Evolutionary conservation across 1,140 invertebrate species (phyloP), one percentile per base, ranked within the genome.

Genomic region (Polypedilum vanderplanki): DNA sequence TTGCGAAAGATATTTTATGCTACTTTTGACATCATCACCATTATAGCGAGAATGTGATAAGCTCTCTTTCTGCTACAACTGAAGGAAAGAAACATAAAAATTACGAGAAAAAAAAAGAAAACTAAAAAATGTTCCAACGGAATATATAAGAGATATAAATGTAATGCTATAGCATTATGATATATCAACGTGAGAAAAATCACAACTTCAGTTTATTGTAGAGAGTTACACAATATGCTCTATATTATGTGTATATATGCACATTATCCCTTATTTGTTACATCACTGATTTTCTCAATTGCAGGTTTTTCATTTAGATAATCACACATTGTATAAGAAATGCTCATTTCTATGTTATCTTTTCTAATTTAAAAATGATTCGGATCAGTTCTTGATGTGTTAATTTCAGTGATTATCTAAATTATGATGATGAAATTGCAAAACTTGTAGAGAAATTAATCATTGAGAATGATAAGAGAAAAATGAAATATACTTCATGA

Each of bases 161-260:
- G 46, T 57, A 57, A 57, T 57, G 46, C 46, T 12, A 57, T 57
- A 57, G 46, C 15, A 57, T 57, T 57, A 57, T 57, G 46, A 57
- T 57, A 57, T 57, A 12, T 15, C 46, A 15, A 57, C 46, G 46
- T 57, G 46, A 57, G 46, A 12, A 57, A n/a, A 57, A 57, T 57
- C 46, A 15, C 8, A 57, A 57, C 24, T 33, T 33, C 24, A 33
- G 24, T 33, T 57, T 12, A 57, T 57, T 57, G n/a, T 57, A 15
- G 12, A 10, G 41, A 57, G 12, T 57, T 57, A 57, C n/a, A 57
- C 46, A 57, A 57, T 57, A 57, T 57, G 46, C 15, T 57, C 3
- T 57, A 15, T 4, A 12, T 57, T 57, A 15, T 57, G 24, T 33
- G 24, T 33, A 15, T n/a, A 15, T n/a, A 3, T 57, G 46, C 12